Percentiles rank a stretch among this genome's conserved stretches.
phyloP scores from a whole-genome alignment of 2,888 invertebrate species.

The Nymphalis c-album region DNA sequence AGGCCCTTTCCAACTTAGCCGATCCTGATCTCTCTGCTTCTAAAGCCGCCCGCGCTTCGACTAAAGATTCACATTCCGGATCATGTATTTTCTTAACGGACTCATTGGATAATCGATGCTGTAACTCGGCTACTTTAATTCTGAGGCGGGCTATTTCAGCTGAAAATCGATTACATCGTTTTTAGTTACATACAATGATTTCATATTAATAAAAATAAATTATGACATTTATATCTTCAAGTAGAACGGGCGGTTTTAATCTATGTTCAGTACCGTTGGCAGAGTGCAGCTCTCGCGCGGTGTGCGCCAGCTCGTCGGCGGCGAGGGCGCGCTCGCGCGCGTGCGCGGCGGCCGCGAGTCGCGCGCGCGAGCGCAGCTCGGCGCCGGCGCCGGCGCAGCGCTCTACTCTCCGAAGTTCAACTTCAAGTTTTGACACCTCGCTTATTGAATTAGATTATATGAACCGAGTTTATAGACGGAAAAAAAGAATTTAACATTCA shows the following conservation, averaged over 20 bases:
- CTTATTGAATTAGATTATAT: constrained; percentile 43
- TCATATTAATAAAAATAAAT: too few species aligned
- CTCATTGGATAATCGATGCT: constrained; percentile 46
- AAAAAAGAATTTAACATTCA: not conserved
- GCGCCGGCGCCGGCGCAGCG: constrained; percentile 63
- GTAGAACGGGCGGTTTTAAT: not conserved
- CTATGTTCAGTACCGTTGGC: constrained; percentile 55
- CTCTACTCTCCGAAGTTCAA: constrained; percentile 67
- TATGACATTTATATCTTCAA: too few species aligned
- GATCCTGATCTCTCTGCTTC: constrained; percentile 64
- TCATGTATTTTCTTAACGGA: constrained; percentile 36
- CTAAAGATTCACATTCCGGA: constrained; percentile 52
- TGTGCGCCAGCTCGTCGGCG: constrained; percentile 62
- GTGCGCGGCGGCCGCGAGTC: constrained; percentile 72
- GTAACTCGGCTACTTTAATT: constrained; percentile 56
- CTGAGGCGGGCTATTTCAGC: constrained; percentile 63
- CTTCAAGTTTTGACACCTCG: constrained; percentile 61
- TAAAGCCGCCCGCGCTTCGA: constrained; percentile 57
- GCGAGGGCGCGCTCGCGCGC: constrained; percentile 67
- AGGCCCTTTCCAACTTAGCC: constrained; percentile 59
- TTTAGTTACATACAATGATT: too few species aligned
- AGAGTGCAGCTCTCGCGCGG: constrained; percentile 53
- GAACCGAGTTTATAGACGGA: not conserved
- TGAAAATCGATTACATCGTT: constrained; percentile 42
- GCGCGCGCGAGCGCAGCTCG: constrained; percentile 68